phyloP scores from a whole-genome alignment of 1,140 invertebrate genomes.

The Drosophila mayri region DNA sequence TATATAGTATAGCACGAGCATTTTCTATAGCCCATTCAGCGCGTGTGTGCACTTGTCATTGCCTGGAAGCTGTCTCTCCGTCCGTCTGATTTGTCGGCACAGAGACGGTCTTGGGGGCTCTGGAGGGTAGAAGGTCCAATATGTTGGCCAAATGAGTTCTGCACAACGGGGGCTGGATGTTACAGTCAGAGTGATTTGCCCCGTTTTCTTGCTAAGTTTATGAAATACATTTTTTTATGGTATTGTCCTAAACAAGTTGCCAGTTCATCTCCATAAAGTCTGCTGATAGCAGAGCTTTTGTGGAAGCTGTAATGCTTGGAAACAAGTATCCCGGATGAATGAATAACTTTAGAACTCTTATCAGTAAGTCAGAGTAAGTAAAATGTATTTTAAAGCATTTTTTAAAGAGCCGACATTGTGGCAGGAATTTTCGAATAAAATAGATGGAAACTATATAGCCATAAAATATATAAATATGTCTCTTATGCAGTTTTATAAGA shows the following conservation, averaged over 20 bases:
- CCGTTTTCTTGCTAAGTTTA: not conserved
- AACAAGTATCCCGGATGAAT: not conserved
- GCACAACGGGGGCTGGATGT: slow-evolving; percentile 5
- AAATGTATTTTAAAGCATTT: not conserved
- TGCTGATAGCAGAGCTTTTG: slow-evolving; percentile 22
- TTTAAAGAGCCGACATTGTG: too few species aligned
- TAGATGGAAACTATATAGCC: too few species aligned
- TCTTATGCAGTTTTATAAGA: not conserved
- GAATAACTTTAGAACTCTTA: not conserved
- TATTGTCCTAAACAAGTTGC: slow-evolving; percentile 21
- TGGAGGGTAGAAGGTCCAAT: slow-evolving; percentile 1
- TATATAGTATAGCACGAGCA: slow-evolving; percentile 27
- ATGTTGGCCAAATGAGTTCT: slow-evolving; percentile 34
- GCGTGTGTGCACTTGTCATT: slow-evolving; percentile 63
- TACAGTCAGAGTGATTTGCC: slow-evolving; percentile 20
- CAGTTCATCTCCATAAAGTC: slow-evolving; percentile 29
- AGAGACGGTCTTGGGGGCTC: slow-evolving; percentile 12
- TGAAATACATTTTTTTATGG: not conserved
- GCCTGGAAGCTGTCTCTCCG: slow-evolving; percentile 18
- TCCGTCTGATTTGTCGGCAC: not conserved
- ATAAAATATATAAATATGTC: not conserved
- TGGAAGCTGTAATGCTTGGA: not conserved
- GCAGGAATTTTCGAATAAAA: too few species aligned
- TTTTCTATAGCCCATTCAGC: slow-evolving; percentile 58
- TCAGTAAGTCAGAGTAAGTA: not conserved